Evolutionary conservation across 1,140 invertebrate species (phyloP), one percentile per base, ranked within the genome.

Genomic region (Macrocentrus cingulum): DNA sequence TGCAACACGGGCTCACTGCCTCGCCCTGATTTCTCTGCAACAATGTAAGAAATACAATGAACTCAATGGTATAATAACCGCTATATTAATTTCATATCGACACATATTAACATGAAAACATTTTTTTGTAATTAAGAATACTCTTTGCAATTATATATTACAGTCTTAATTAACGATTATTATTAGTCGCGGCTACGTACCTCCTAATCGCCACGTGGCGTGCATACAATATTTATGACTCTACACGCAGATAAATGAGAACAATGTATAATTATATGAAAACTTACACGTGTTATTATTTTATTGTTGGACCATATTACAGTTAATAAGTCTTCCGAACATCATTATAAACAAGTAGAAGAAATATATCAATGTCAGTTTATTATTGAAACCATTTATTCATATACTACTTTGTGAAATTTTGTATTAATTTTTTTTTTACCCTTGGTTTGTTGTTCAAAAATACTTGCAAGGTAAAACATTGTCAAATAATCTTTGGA

Each of bases 1-100:
- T 74, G 74, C 59, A 70, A 67, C 63, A 71, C 69, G 50, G 68
- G 69, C 63, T 76, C 76, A 63, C 70, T 71, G 62, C 67, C 65
- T 64, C 68, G 69, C 61, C 57, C 59, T 58, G 66, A 64, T 61
- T 68, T 66, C 63, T 71, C 69, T 71, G 62, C 18, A 61, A 7
- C 41, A 53, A 46, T 8, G 5, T 1, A 50, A n/a, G 25, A 50
- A 16, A 34, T 32, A 8, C 15, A 13, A 15, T 25, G 15, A 25
- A 25, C 29, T 48, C 6, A 23, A 23, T 48, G 4, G 6, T 2
- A 19, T 11, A 45, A 45, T 18, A 34, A 9, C 32, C n/a, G 1
- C 32, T 34, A 34, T 34, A 16, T 29, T 9, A 5, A 29, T 29
- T 29, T 29, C 25, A 29, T 9, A 29, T 29, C 25, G 25, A 29